These are phyloP conservation scores for Papilio gigon DNA, from an alignment of 2,888 invertebrate genomes.

Conservation along the genomic window DNA sequence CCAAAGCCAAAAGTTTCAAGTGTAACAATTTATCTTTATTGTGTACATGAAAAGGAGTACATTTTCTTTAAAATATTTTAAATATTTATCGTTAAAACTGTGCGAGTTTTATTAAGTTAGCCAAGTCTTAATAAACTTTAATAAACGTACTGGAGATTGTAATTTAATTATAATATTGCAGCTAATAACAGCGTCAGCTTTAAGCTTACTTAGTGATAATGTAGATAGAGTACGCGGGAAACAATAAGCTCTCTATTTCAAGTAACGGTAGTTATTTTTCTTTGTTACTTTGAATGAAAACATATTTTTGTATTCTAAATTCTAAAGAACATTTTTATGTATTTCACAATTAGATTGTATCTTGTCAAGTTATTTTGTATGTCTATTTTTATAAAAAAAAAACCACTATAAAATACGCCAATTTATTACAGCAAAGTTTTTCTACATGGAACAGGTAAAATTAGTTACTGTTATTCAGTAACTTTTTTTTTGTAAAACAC, in stretches of 20 bases:
- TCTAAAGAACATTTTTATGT: background rate
- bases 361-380: no score
- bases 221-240: background rate
- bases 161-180: background rate
- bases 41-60: background rate
- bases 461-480: no score
- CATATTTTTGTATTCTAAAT: background rate
- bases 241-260: background rate
- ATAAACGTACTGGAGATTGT: background rate
- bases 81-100: no score
- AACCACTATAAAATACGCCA: no score
- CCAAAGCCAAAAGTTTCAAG: conserved; percentile 11
- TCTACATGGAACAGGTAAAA: no score
- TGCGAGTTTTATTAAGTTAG: background rate
- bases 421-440: no score
- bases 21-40: conserved; percentile 8
- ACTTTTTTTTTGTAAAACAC: no score
- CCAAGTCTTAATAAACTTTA: background rate
- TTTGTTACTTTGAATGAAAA: background rate
- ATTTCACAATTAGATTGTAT: no score
- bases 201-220: conserved; percentile 2
- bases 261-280: background rate
- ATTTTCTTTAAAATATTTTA: background rate
- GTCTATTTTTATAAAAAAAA: no score
- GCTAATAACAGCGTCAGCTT: conserved; percentile 1